Conservation (phyloP, 2,113 vertebrate genomes). For the Pachyramphus minor region DNA sequence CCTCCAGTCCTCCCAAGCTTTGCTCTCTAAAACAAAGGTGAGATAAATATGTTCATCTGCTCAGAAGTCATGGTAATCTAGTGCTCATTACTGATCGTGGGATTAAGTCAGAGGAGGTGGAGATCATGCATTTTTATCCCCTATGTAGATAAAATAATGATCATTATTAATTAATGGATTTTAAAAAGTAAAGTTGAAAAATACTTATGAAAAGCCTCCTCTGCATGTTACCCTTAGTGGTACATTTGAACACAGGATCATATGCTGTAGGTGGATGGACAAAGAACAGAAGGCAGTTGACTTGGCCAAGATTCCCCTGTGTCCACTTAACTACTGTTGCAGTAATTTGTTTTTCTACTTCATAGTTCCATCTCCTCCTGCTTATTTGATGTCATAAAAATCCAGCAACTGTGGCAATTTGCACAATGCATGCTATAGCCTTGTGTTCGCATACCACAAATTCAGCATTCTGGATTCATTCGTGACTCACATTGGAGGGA, state of each 20-base stretch:
- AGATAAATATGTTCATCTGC: neutral
- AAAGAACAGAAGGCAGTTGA: slow-evolving; percentile 49
- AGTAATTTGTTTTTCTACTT: slow-evolving; percentile 60
- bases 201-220: neutral
- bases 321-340: slow-evolving; percentile 2
- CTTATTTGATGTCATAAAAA: slow-evolving; percentile 50
- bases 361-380: slow-evolving; percentile 45
- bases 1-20: neutral
- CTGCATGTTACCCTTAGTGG: neutral
- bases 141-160: neutral
- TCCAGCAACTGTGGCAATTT: slow-evolving; percentile 35
- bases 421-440: slow-evolving; percentile 36
- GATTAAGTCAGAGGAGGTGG: neutral
- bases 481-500: slow-evolving; percentile 28
- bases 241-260: neutral
- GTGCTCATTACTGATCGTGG: neutral
- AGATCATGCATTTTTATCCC: neutral
- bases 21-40: neutral
- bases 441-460: slow-evolving; percentile 19
- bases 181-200: neutral
- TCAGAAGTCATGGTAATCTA: neutral
- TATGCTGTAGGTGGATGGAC: neutral
- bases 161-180: neutral
- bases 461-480: slow-evolving; percentile 46
- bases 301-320: neutral